Percentiles rank a stretch among this genome's conserved stretches.
Evolutionary conservation across 2,113 vertebrate species (phyloP).

Genomic region (Mastomys natalensis): DNA sequence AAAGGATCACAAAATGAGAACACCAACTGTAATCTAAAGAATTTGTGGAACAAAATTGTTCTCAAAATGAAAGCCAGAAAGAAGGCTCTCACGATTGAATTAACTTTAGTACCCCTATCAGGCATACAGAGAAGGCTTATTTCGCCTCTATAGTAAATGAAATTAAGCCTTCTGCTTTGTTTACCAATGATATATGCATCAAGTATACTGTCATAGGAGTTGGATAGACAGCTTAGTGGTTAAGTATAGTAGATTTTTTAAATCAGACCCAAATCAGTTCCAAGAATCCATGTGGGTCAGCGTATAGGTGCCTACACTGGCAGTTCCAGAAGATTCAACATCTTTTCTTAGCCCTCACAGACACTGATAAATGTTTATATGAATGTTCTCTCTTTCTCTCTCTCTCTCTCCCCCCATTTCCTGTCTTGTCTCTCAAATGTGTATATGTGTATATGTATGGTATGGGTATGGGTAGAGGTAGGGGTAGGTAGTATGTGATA

Average conservation of each 20-base stretch:
- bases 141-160: background rate
- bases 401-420: too few relatives aligned
- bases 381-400: background rate
- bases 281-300: background rate
- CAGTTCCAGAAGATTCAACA: too few relatives aligned
- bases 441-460: too few relatives aligned
- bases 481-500: too few relatives aligned
- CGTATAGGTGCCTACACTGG: too few relatives aligned
- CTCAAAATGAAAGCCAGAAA: slow-evolving; percentile 23
- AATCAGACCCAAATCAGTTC: background rate
- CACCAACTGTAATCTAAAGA: background rate
- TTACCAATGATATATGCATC: background rate
- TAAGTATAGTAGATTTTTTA: too few relatives aligned
- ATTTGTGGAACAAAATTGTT: background rate
- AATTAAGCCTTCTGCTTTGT: background rate
- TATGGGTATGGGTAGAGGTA: too few relatives aligned
- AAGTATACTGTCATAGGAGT: background rate
- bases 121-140: background rate
- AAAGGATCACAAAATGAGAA: slow-evolving; percentile 22
- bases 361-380: background rate
- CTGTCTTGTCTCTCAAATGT: background rate
- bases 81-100: background rate
- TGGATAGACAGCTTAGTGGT: background rate
- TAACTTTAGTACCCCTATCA: background rate
- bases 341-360: too few relatives aligned